Evolutionary conservation across 2,797 vertebrate genomes (phyloP).

Genomic region (Epinephelus awoara): DNA sequence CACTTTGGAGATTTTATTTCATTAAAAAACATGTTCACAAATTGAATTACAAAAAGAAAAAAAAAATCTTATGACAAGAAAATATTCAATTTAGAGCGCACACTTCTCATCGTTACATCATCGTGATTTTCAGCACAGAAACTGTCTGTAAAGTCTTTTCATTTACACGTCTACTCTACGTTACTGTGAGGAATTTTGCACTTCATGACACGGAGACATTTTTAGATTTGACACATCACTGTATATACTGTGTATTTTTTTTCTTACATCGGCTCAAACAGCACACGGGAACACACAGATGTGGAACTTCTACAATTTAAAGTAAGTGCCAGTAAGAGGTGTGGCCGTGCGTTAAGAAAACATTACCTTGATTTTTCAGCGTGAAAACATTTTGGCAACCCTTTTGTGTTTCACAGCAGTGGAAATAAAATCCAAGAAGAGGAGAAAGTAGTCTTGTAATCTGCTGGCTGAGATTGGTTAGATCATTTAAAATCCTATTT

Average conservation of each 20-base stretch:
- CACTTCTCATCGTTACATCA: slow-evolving; percentile 7
- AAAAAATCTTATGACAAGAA: slow-evolving; percentile 7
- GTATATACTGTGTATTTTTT: background rate
- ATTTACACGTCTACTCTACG: slow-evolving; percentile 12
- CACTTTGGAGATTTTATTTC: slow-evolving; percentile 47
- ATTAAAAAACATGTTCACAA: slow-evolving; percentile 48
- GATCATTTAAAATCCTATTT: background rate
- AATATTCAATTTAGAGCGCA: slow-evolving; percentile 8
- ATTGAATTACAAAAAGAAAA: slow-evolving; percentile 47
- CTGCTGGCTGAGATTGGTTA: background rate
- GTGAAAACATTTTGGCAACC: slow-evolving; percentile 1
- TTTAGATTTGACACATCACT: slow-evolving; percentile 25
- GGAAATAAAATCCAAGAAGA: background rate
- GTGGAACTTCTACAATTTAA: background rate
- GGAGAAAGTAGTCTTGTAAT: background rate
- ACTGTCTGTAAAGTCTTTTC: background rate
- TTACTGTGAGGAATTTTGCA: slow-evolving; percentile 47
- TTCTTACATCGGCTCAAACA: too few relatives aligned
- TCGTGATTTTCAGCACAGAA: slow-evolving; percentile 8
- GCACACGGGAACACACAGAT: background rate
- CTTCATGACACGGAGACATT: slow-evolving; percentile 29
- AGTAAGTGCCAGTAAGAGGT: background rate
- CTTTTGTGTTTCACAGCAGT: background rate
- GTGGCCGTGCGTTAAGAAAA: background rate
- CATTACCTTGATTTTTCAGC: background rate